Evolutionary conservation across 2,888 invertebrate species (phyloP).

Genomic region (Hemithea aestivaria): DNA sequence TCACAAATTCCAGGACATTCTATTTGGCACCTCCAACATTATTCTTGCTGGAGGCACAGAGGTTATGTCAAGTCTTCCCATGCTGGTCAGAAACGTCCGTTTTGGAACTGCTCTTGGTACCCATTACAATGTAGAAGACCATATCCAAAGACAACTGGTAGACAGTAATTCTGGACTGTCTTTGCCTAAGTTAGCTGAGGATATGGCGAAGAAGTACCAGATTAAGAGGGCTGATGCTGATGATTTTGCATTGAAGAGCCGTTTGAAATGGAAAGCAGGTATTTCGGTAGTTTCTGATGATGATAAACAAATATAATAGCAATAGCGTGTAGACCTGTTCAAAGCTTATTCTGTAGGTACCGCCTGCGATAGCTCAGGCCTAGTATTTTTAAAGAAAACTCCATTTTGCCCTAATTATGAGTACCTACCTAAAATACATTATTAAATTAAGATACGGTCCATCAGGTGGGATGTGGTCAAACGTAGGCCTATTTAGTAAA

Average conservation of each 20-base stretch:
- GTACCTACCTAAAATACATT: too few species aligned
- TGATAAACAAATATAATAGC: too few species aligned
- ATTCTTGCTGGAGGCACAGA: slow-evolving; percentile 95
- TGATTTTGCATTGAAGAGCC: slow-evolving; percentile 88
- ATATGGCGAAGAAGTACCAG: slow-evolving; percentile 86
- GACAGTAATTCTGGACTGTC: slow-evolving; percentile 91
- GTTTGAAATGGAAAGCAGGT: slow-evolving; percentile 88
- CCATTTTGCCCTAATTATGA: too few species aligned
- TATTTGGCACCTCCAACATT: slow-evolving; percentile 88
- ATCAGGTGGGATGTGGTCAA: too few species aligned
- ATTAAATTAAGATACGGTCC: too few species aligned
- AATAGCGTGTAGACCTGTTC: too few species aligned
- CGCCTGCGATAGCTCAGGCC: too few species aligned
- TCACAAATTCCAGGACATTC: slow-evolving; percentile 84
- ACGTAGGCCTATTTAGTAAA: too few species aligned
- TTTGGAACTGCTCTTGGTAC: slow-evolving; percentile 92
- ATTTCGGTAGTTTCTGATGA: neutral
- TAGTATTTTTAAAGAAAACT: too few species aligned
- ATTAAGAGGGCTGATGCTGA: slow-evolving; percentile 89
- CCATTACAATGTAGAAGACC: slow-evolving; percentile 88
- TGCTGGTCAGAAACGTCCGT: slow-evolving; percentile 88
- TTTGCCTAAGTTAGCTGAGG: slow-evolving; percentile 94
- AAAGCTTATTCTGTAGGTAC: too few species aligned
- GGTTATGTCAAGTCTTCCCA: slow-evolving; percentile 95
- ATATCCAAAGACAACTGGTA: slow-evolving; percentile 59